These are phyloP conservation scores for Herminia tarsipennalis DNA, from an alignment of 2,888 invertebrate genomes.

Conservation along the genomic window DNA sequence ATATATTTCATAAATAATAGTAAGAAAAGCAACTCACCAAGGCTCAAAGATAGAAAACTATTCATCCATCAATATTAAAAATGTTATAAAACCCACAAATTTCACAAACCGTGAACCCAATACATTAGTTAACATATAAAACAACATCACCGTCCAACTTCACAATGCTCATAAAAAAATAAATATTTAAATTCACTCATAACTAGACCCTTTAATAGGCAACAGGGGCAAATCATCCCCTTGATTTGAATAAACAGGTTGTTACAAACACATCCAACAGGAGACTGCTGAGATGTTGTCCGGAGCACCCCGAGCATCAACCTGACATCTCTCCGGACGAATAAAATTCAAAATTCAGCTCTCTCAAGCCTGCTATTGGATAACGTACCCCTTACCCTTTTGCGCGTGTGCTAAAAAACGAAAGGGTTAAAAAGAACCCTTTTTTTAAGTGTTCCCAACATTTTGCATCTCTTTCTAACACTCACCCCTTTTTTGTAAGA, in stretches of 20 bases:
- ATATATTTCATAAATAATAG: not conserved
- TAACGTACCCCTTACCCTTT: slow-evolving; percentile 69
- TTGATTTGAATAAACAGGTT: slow-evolving; percentile 59
- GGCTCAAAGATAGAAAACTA: not conserved
- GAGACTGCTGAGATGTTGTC: slow-evolving; percentile 59
- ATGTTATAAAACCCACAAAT: not conserved
- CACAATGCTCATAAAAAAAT: slow-evolving; percentile 5
- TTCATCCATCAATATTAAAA: not conserved
- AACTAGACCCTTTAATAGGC: not conserved
- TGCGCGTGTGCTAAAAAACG: slow-evolving; percentile 84
- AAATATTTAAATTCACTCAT: slow-evolving; percentile 1
- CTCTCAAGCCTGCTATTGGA: slow-evolving; percentile 75
- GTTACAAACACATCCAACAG: slow-evolving; percentile 50
- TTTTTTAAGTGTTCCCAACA: slow-evolving; percentile 65
- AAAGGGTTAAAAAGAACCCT: slow-evolving; percentile 81
- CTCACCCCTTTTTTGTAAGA: not conserved
- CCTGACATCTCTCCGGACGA: slow-evolving; percentile 57
- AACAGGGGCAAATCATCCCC: slow-evolving; percentile 2
- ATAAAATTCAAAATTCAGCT: slow-evolving; percentile 71
- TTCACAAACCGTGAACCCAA: not conserved
- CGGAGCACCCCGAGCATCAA: slow-evolving; percentile 52
- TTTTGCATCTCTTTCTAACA: slow-evolving; percentile 44
- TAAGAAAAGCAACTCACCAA: not conserved
- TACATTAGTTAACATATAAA: too few relatives aligned
- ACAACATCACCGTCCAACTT: slow-evolving; percentile 10